These are phyloP conservation scores for Perca fluviatilis DNA, from an alignment of 2,113 vertebrate genomes.

Conservation along the genomic window DNA sequence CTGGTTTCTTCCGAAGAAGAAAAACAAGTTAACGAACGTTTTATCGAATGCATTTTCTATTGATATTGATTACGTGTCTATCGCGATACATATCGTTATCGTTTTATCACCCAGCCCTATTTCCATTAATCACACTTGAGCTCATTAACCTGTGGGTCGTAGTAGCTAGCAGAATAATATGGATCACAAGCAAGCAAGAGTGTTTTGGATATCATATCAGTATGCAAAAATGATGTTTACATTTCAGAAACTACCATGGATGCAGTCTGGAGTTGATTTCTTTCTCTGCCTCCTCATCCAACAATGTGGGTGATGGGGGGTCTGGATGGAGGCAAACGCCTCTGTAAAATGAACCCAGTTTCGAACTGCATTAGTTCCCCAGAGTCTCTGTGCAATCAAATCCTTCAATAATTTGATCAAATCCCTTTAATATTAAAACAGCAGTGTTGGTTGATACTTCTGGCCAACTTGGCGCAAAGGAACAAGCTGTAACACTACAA, in stretches of 20 bases:
- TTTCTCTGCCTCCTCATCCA: constrained; percentile 2
- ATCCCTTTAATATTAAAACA: neutral
- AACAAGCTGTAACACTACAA: neutral
- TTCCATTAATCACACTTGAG: neutral
- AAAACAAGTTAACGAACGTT: no score
- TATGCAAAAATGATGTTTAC: neutral
- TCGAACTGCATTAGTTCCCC: neutral
- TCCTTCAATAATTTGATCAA: neutral
- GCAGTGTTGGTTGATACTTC: no score
- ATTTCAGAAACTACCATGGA: neutral
- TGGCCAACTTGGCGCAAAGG: no score
- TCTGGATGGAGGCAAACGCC: constrained; percentile 13
- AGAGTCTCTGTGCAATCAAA: neutral
- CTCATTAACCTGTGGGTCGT: neutral
- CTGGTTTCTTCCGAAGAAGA: no score
- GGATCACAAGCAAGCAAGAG: neutral
- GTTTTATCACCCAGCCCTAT: no score
- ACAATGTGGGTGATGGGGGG: constrained; percentile 16
- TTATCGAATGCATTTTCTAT: no score
- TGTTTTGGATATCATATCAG: constrained; percentile 6
- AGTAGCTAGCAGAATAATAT: neutral
- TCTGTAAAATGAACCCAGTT: neutral
- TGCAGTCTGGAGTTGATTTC: neutral
- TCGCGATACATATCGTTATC: no score
- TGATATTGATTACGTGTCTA: no score